phyloP scores from a whole-genome alignment of 2,888 invertebrate species.

The Eristalis pertinax region DNA sequence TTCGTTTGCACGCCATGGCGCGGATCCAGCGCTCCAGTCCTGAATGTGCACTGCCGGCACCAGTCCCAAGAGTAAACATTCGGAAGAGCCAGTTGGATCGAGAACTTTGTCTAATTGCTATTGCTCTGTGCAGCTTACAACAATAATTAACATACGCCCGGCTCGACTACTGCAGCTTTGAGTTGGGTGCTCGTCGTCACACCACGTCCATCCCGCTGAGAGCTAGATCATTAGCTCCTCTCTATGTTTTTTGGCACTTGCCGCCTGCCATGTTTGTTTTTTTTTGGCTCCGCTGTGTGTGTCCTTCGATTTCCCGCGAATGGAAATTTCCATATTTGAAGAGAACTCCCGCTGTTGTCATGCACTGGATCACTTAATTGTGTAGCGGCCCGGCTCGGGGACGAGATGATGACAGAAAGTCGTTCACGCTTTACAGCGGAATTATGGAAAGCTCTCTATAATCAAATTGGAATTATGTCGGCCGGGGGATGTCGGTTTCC shows the following conservation, averaged over 20 bases:
- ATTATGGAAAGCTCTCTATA: constrained; percentile 70
- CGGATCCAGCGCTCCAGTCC: constrained; percentile 30
- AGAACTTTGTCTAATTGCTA: constrained; percentile 69
- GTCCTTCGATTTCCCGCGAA: constrained; percentile 55
- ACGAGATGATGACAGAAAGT: constrained; percentile 66
- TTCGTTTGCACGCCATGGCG: constrained; percentile 49
- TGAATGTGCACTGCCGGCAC: neutral
- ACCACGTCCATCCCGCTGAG: constrained; percentile 18
- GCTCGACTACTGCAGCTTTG: constrained; percentile 4
- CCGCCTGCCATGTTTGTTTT: constrained; percentile 3
- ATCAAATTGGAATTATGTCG: constrained; percentile 69
- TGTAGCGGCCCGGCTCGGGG: constrained; percentile 25
- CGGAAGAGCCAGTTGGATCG: constrained; percentile 61
- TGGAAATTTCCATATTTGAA: constrained; percentile 64
- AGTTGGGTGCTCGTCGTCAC: neutral
- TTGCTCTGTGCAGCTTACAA: constrained; percentile 65
- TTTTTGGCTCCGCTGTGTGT: constrained; percentile 12
- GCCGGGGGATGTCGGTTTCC: constrained; percentile 54
- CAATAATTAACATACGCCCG: constrained; percentile 65
- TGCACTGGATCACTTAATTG: constrained; percentile 59
- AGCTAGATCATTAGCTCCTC: constrained; percentile 59
- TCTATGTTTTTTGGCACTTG: constrained; percentile 68
- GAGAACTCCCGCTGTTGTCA: constrained; percentile 35
- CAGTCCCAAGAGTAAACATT: constrained; percentile 52
- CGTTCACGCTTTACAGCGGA: constrained; percentile 66